Conservation (phyloP, 2,797 vertebrate species). For the Cyclopterus lumpus region DNA sequence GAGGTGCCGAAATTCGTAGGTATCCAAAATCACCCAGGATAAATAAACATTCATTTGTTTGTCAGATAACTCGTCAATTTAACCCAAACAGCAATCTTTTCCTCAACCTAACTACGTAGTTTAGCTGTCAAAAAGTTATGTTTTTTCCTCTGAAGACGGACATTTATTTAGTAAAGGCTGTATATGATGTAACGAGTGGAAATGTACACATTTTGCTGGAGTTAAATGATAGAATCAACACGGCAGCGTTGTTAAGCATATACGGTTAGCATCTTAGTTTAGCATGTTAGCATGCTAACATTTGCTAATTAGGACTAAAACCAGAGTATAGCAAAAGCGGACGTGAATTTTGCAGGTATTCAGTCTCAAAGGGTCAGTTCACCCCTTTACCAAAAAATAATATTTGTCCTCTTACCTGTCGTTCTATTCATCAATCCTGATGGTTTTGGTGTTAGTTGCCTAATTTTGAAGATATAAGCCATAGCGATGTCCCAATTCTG, state of each 20-base stretch:
- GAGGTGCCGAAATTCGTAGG: neutral
- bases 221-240: neutral
- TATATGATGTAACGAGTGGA: neutral
- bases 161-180: neutral
- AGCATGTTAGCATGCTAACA: neutral
- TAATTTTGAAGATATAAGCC: neutral
- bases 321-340: neutral
- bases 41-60: neutral
- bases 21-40: neutral
- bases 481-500: neutral
- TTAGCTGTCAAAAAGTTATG: neutral
- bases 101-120: too few species aligned
- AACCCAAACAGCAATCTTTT: too few species aligned
- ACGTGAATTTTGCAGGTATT: neutral
- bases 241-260: neutral
- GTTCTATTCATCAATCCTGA: neutral
- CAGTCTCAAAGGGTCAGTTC: neutral
- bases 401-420: neutral
- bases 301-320: neutral
- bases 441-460: neutral
- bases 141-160: neutral
- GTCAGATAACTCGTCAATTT: too few species aligned
- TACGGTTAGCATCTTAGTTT: neutral
- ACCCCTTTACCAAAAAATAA: neutral
- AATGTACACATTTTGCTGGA: neutral